phyloP scores from a whole-genome alignment of 1,140 invertebrate genomes.

The Mercenaria mercenaria region DNA sequence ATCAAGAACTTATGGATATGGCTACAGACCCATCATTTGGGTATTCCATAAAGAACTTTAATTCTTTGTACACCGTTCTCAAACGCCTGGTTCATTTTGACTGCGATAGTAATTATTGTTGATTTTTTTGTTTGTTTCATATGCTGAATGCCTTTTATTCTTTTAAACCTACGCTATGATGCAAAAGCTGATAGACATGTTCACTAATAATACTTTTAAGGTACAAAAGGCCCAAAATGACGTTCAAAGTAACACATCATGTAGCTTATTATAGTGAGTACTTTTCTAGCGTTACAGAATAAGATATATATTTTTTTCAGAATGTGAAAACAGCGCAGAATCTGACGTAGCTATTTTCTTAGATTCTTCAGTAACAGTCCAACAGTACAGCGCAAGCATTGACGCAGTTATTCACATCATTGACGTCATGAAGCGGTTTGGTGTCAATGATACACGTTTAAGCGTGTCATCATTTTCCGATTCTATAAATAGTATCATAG shows the following conservation, averaged over 20 bases:
- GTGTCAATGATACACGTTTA: not conserved
- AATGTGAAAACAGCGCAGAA: not conserved
- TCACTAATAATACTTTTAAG: no score
- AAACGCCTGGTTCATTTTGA: not conserved
- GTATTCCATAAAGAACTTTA: slow-evolving; percentile 27
- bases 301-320: no score
- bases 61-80: slow-evolving; percentile 25
- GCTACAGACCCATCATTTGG: not conserved
- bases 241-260: no score
- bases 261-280: no score
- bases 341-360: not conserved
- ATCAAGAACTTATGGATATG: slow-evolving; percentile 34
- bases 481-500: not conserved
- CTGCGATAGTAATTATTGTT: slow-evolving; percentile 48
- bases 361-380: not conserved
- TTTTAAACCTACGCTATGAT: no score
- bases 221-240: no score
- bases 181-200: no score
- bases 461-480: not conserved
- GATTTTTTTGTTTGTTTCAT: no score
- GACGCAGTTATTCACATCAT: not conserved
- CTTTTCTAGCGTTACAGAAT: no score
- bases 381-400: not conserved
- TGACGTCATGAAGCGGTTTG: not conserved
- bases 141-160: no score